Conservation (phyloP, 1,140 invertebrate genomes). For the Drosophila kurseongensis region DNA sequence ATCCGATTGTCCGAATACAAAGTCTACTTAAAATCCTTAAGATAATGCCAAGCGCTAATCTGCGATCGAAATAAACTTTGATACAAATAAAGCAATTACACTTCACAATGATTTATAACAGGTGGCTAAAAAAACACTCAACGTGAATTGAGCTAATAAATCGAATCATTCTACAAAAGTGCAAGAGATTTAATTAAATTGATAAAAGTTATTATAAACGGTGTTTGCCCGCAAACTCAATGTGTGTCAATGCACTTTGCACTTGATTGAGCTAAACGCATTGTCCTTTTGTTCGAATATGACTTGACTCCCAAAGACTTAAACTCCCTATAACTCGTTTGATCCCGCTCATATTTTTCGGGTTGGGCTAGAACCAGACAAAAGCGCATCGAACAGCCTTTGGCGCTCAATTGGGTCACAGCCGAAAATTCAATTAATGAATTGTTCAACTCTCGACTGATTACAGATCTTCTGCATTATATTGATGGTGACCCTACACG, state of each 20-base stretch:
- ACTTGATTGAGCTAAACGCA: neutral
- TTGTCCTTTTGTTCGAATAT: slow-evolving; percentile 13
- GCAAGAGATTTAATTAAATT: slow-evolving; percentile 24
- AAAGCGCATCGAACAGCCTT: slow-evolving; percentile 12
- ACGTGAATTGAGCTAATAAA: slow-evolving; percentile 26
- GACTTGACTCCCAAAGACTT: neutral
- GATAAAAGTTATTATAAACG: neutral
- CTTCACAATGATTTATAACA: slow-evolving; percentile 36
- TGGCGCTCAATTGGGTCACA: slow-evolving; percentile 6
- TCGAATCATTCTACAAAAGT: slow-evolving; percentile 2
- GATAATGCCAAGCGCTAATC: slow-evolving; percentile 26
- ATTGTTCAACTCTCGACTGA: slow-evolving; percentile 12
- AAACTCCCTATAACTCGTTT: slow-evolving; percentile 13
- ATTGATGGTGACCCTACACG: slow-evolving; percentile 15
- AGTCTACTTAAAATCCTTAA: slow-evolving; percentile 7
- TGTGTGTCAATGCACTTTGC: slow-evolving; percentile 3
- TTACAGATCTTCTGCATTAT: slow-evolving; percentile 53
- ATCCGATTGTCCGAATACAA: slow-evolving; percentile 5
- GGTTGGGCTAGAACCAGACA: slow-evolving; percentile 13
- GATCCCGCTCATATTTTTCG: slow-evolving; percentile 10
- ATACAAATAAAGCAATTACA: slow-evolving; percentile 22
- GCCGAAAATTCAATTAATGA: slow-evolving; percentile 32
- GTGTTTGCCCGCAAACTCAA: neutral
- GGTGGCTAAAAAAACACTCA: slow-evolving; percentile 5
- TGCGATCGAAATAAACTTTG: slow-evolving; percentile 19